These are phyloP conservation scores for Mungos mungo DNA, from an alignment of 2,113 vertebrate genomes.

Conservation along the genomic window DNA sequence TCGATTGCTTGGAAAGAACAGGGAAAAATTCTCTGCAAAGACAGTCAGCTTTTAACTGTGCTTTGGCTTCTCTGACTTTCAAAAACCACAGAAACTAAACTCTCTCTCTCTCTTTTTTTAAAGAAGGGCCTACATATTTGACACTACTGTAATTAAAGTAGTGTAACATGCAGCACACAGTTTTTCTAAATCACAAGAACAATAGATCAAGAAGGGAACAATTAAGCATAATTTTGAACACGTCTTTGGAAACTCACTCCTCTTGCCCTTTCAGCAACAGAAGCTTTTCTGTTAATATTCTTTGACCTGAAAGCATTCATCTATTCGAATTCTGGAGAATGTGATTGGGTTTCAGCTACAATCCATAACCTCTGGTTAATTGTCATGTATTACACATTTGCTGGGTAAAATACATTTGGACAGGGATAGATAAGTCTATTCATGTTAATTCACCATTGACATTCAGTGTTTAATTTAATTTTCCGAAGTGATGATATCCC, in stretches of 20 bases:
- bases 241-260: neutral
- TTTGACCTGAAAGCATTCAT: conserved; percentile 52
- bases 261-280: conserved; percentile 51
- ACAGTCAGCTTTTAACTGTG: neutral
- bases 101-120: neutral
- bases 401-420: conserved; percentile 64
- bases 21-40: neutral
- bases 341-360: conserved; percentile 37
- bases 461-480: conserved; percentile 71
- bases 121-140: conserved; percentile 31
- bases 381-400: conserved; percentile 62
- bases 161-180: conserved; percentile 31
- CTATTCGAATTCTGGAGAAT: conserved; percentile 46
- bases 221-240: conserved; percentile 45
- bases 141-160: conserved; percentile 40
- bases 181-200: conserved; percentile 32
- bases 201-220: conserved; percentile 57
- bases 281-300: conserved; percentile 61
- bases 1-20: neutral
- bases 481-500: conserved; percentile 67
- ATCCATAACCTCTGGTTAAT: conserved; percentile 61
- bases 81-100: neutral
- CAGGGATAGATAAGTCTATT: conserved; percentile 67
- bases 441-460: conserved; percentile 65
- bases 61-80: neutral